Percentiles rank a stretch among this genome's conserved stretches.
Conservation (phyloP, 2,797 vertebrate species). For the Florisuga fusca region DNA sequence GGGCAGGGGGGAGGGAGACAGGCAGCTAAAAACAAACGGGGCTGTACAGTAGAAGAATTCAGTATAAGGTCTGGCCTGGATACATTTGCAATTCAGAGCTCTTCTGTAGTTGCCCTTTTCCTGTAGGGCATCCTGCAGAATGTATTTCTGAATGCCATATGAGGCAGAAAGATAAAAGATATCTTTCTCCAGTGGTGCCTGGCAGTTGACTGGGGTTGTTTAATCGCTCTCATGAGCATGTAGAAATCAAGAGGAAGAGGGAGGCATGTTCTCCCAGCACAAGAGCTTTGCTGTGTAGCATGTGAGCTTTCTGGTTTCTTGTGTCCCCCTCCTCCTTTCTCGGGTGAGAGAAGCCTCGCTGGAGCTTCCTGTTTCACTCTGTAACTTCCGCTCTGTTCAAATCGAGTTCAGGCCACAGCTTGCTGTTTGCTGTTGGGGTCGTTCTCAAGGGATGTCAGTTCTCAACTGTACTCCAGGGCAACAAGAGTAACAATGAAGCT, state of each 20-base stretch:
- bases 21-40: neutral
- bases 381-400: slow-evolving; percentile 45
- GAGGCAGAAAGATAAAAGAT: neutral
- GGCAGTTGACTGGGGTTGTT: neutral
- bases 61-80: neutral
- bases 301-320: slow-evolving; percentile 29
- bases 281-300: neutral
- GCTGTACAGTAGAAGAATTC: neutral
- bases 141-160: neutral
- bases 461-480: slow-evolving; percentile 16
- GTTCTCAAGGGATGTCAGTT: slow-evolving; percentile 8
- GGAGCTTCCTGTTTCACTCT: slow-evolving; percentile 62
- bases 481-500: slow-evolving; percentile 40
- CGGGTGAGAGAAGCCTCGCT: slow-evolving; percentile 33
- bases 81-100: neutral
- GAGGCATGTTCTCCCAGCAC: neutral
- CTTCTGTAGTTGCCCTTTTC: neutral
- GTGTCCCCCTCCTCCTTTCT: neutral
- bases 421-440: neutral
- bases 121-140: neutral
- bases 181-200: neutral
- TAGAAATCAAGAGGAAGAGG: slow-evolving; percentile 14
- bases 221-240: neutral
- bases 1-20: neutral
- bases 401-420: neutral